Base-by-base conservation (phyloP, 2,113 vertebrate genomes). In the Paradoxurus hermaphroditus region DNA sequence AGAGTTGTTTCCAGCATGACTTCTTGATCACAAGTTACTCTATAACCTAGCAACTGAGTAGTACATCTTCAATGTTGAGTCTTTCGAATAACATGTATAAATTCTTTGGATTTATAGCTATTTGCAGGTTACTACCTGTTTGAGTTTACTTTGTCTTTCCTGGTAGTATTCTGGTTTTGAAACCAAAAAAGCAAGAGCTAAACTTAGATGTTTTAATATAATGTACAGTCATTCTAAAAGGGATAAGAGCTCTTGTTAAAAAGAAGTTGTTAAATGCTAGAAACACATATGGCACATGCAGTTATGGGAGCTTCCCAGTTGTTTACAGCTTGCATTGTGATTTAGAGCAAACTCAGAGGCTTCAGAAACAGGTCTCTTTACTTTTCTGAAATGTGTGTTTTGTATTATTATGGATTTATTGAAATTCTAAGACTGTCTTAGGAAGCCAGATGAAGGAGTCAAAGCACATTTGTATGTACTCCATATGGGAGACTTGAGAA, bases 311-410 rank as follows among this genome's bases (percentile, higher is more conserved):
- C 25, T 68, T 39, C 41, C 51, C 23, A 72, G 27, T 68, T 90
- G 36, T 88, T 93, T 67, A 88, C 44, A 68, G 62, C 7, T 79
- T 51, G 10, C 44, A 36, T 65, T 72, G 27, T 73, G 34, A 88
- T 94, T 79, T 27, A 34, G 51, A 83, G 10, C 18, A 79, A 62
- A 94, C 23, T 31, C 53, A 68, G 56, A 84, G 70, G 27, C 34
- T 91, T 93, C 19, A 65, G 62, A 70, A 72, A 62, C 1, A 16
- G 14, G 46, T 68, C 46, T 78, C 70, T 92, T 84, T 56, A 25
- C 11, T 90, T 63, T 23, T 91, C 46, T 88, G 36, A 91, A 94
- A 84, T 94, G 62, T 81, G 46, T 86, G 39, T 86, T 95, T 95
- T 93, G 4, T 94, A 16, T 95, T 79, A 85, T 14, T 89, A 31